Percentiles rank a stretch among this genome's conserved stretches.
Conservation (phyloP, 2,888 invertebrate genomes). For the Chloromyia formosa region DNA sequence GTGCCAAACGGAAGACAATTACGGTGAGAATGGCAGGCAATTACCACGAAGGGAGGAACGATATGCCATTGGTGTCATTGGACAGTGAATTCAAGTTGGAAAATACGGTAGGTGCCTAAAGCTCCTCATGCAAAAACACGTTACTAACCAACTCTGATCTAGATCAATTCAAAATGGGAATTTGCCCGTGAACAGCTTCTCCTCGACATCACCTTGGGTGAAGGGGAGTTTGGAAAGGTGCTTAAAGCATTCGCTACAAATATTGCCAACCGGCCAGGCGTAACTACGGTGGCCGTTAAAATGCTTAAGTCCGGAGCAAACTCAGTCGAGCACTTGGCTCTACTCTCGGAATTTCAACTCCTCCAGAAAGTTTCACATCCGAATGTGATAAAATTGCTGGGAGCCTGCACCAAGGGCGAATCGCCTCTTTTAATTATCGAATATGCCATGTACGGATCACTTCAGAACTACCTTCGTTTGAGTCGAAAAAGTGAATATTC, state of each 20-base stretch:
- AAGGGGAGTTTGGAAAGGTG: slow-evolving; percentile 84
- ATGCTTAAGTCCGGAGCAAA: slow-evolving; percentile 76
- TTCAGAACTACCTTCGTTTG: slow-evolving; percentile 75
- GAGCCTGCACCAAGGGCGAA: slow-evolving; percentile 75
- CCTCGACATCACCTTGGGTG: slow-evolving; percentile 78
- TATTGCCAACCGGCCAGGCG: slow-evolving; percentile 69
- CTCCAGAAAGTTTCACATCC: slow-evolving; percentile 83
- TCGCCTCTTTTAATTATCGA: slow-evolving; percentile 83
- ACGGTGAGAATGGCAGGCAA: slow-evolving; percentile 49
- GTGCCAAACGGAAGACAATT: slow-evolving; percentile 55
- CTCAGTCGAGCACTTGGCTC: slow-evolving; percentile 75
- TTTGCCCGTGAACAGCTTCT: slow-evolving; percentile 73
- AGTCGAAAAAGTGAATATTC: slow-evolving; percentile 70
- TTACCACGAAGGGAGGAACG: slow-evolving; percentile 55
- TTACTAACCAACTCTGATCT: not conserved
- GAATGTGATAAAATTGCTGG: slow-evolving; percentile 79
- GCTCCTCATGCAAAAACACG: not conserved
- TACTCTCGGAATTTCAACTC: slow-evolving; percentile 80
- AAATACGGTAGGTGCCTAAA: slow-evolving; percentile 48
- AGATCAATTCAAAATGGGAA: slow-evolving; percentile 78
- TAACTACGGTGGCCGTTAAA: slow-evolving; percentile 81
- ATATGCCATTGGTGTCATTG: slow-evolving; percentile 60
- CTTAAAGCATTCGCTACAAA: slow-evolving; percentile 75
- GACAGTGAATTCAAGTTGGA: slow-evolving; percentile 60
- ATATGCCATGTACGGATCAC: slow-evolving; percentile 79